A percentile compares a stretch with the other conserved stretches of the same genome.
Evolutionary conservation across 2,888 invertebrate species (phyloP).

Genomic region (Gandaritis pyraliata): DNA sequence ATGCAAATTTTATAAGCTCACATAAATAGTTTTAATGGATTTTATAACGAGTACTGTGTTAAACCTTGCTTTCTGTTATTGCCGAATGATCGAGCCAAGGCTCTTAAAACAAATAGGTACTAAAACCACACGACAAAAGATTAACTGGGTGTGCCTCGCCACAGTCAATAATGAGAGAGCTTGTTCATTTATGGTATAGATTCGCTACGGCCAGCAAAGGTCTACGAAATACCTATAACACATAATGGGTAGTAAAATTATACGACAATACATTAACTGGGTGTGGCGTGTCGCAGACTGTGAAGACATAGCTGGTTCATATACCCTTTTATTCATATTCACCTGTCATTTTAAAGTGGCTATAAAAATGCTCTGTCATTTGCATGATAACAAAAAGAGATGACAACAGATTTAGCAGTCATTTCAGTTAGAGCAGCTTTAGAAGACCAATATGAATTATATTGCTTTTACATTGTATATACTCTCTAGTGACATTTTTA

Average conservation of each 20-base stretch:
- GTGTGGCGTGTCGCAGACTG: conserved; percentile 12
- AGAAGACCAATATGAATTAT: too few relatives aligned
- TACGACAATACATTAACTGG: conserved; percentile 26
- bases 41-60: conserved; percentile 4
- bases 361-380: too few relatives aligned
- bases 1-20: conserved; percentile 2
- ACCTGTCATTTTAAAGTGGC: not conserved
- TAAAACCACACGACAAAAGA: conserved; percentile 30
- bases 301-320: not conserved
- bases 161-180: conserved; percentile 15
- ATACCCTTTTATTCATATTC: too few relatives aligned
- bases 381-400: too few relatives aligned
- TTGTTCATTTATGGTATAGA: not conserved
- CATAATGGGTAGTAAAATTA: conserved; percentile 17
- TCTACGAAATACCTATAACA: conserved; percentile 10
- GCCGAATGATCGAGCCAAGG: conserved; percentile 14
- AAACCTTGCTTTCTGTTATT: conserved; percentile 12
- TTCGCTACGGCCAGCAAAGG: conserved; percentile 7
- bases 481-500: too few relatives aligned
- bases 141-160: conserved; percentile 22
- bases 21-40: conserved; percentile 5
- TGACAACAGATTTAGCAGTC: too few relatives aligned
- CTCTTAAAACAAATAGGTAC: conserved; percentile 27
- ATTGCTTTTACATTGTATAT: too few relatives aligned
- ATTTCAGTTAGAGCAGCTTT: too few relatives aligned